Percentiles rank a stretch among this genome's conserved stretches.
Evolutionary conservation across 2,888 invertebrate genomes (phyloP).

Genomic region (Lepidochitona cinerea): DNA sequence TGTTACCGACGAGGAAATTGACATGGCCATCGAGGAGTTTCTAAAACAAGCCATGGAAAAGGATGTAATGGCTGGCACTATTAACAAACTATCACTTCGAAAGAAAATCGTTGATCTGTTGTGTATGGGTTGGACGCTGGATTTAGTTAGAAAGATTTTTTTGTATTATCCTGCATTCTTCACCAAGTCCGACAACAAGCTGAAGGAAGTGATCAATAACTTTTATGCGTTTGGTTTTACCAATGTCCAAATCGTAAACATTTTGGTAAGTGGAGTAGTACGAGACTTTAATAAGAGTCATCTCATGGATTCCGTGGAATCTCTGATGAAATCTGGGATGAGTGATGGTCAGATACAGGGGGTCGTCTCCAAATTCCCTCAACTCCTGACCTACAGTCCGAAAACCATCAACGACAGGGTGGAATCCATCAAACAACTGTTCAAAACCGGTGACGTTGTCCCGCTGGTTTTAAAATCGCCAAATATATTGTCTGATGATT

Average conservation of each 20-base stretch:
- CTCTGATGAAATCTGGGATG: background rate
- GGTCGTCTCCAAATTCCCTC: background rate
- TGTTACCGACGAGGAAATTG: no score
- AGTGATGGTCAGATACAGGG: background rate
- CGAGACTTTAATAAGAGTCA: background rate
- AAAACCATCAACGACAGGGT: conserved; percentile 11
- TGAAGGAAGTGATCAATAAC: no score
- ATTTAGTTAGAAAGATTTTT: no score
- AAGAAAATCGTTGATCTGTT: no score
- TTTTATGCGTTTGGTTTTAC: background rate
- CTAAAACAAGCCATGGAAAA: no score
- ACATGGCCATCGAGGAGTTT: no score
- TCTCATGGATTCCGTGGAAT: background rate
- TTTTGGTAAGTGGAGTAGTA: background rate
- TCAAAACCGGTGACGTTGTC: conserved; percentile 37
- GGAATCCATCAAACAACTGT: conserved; percentile 29
- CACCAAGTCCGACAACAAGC: no score
- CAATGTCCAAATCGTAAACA: background rate
- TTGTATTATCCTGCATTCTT: no score
- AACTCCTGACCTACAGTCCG: conserved; percentile 13
- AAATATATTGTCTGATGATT: conserved; percentile 29
- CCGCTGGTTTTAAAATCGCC: conserved; percentile 32
- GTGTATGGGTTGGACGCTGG: no score
- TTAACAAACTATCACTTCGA: no score
- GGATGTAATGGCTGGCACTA: no score